Base-by-base conservation (phyloP, 2,113 vertebrate species). In the Zosterops borbonicus region DNA sequence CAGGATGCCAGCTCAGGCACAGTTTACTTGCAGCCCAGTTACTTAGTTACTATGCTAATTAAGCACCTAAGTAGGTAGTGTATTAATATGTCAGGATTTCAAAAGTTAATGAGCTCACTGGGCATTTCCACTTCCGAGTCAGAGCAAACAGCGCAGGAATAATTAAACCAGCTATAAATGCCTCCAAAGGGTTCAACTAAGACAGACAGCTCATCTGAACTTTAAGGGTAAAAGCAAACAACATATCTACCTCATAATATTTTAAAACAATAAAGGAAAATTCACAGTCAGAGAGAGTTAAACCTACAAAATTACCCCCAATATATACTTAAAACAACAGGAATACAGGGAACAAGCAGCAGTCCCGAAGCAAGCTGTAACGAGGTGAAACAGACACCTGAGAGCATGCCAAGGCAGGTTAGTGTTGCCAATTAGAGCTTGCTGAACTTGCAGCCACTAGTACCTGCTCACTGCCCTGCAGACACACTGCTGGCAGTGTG, bases 381-480 rank as follows among this genome's bases (percentile, higher is more conserved):
- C 11, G 23, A 63, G 50, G 62, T 0, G 2, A 89, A 87, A 53
- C 21, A 94, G 62, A 46, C 39, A 58, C 29, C 11, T 69, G 49
- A 84, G 89, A 89, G 64, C 77, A 41, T 49, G 81, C 83, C 94
- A 89, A 71, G 69, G 56, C 56, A 84, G 17, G 41, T 84, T 79
- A 89, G 73, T 41, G 59, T 23, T 87, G 56, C 60, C 65, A 71
- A 50, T 75, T 56, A 75, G 52, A 78, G 77, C n/a, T 35, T 17
- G 92, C 89, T 89, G 80, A 86, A 89, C 77, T 90, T 76, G 77
- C 81, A 81, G 77, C 25, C 93, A 33, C 83, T 89, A 56, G 74
- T 82, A 81, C 60, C 74, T 56, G 44, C 69, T 65, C 25, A 11
- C 12, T 79, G 59, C 44, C 44, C 80, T 88, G 65, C 58, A 82